Conservation (phyloP, 2,113 vertebrate genomes). For the Dicentrarchus labrax region DNA sequence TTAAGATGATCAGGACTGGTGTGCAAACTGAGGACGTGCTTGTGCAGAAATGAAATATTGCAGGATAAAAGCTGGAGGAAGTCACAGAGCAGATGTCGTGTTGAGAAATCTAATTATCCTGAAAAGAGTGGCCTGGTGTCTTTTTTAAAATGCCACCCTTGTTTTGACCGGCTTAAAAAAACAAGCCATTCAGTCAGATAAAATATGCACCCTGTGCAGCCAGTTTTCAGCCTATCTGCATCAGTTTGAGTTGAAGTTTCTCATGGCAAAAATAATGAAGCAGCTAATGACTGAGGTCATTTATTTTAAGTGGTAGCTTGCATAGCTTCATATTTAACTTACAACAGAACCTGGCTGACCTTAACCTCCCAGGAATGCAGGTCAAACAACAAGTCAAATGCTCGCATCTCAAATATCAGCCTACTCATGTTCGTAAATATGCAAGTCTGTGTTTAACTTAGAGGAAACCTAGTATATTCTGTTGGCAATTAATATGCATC, state of each 20-base stretch:
- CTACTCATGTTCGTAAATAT: not conserved
- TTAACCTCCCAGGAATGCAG: constrained; percentile 31
- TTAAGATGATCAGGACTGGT: not conserved
- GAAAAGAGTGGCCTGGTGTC: not conserved
- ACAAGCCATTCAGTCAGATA: constrained; percentile 15
- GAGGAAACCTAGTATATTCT: not conserved
- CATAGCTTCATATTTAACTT: constrained; percentile 15
- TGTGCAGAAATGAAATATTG: constrained; percentile 10
- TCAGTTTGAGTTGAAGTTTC: not conserved
- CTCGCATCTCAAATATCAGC: constrained; percentile 35
- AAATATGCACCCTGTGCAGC: not conserved
- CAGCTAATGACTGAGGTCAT: not conserved
- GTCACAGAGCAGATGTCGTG: not conserved
- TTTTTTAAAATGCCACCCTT: constrained; percentile 20
- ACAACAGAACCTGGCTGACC: constrained; percentile 17
- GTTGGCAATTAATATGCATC: too few relatives aligned
- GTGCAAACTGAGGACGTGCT: not conserved
- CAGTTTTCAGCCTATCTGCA: not conserved
- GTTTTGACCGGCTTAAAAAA: not conserved
- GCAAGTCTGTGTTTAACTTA: constrained; percentile 1
- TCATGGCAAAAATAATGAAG: not conserved
- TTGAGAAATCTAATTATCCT: constrained; percentile 19
- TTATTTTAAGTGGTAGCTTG: not conserved
- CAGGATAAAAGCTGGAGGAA: constrained; percentile 2
- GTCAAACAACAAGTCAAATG: constrained; percentile 45